Base-by-base conservation (phyloP, 1,140 invertebrate species). In the Episyrphus balteatus region DNA sequence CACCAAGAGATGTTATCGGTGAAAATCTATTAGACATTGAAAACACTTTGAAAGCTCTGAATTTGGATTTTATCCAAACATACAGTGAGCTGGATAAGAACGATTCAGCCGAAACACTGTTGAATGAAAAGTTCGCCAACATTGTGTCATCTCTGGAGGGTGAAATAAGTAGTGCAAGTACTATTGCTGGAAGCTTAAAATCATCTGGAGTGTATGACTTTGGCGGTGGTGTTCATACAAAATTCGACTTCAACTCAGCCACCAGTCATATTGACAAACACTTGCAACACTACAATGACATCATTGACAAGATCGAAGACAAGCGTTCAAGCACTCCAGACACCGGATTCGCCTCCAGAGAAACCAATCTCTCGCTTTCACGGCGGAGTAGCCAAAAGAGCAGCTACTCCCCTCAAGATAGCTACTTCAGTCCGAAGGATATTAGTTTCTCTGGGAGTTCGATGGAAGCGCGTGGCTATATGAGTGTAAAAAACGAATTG, bases 21-120 rank as follows among this genome's bases (percentile, higher is more conserved):
- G 66, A 68, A 41, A 65, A 68, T 38, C 58, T 68, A 3, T 57
- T 68, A 54, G 66, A 68, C 40, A 68, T 68, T 43, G 66, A 68
- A 40, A 66, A 68, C 41, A 68, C 66, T 0, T 39, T 68, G 0
- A 68, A 68, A 34, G 66, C 66, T 1, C 51, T 68, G 1, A 68
- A 68, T 44, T 44, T 68, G n/a, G 66, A 68, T 43, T 68, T 68
- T 49, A 60, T 68, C 56, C 63, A 68, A 46, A 66, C 65, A 5
- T 68, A 66, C 50, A 68, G 59, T 15, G 65, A 68, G 42, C 44
- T 68, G 48, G 65, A 66, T 48, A 68, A 68, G 50, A 68, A 60
- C 44, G 66, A 68, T 51, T 68, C 66, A 5, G 67, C 64, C 43
- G 66, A 68, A 19, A 68, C 66, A 9, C 53, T 68, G 6, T 48